Conservation (phyloP, 2,888 invertebrate species). For the Onchidella celtica region DNA sequence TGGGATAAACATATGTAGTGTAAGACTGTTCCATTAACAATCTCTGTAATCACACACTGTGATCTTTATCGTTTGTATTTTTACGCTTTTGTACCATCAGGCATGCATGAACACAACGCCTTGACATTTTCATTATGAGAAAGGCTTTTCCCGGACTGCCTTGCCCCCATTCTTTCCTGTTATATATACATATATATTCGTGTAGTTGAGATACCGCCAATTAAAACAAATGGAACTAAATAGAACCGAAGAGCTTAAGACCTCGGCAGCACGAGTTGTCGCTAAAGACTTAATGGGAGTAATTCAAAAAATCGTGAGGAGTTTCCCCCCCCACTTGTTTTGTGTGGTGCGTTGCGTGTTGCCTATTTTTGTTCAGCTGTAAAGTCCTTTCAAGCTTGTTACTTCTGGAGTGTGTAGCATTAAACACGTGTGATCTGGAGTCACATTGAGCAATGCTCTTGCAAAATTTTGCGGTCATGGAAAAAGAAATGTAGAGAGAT, state of each 20-base stretch:
- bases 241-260: too few relatives aligned
- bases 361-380: slow-evolving; percentile 41
- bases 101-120: slow-evolving; percentile 13
- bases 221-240: too few relatives aligned
- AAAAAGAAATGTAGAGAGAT: neutral
- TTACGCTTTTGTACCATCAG: neutral
- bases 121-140: neutral
- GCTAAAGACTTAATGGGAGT: too few relatives aligned
- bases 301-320: too few relatives aligned
- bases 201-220: too few relatives aligned
- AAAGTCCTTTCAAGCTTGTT: slow-evolving; percentile 18
- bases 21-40: neutral
- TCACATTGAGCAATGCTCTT: too few relatives aligned
- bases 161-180: too few relatives aligned
- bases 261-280: too few relatives aligned
- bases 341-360: neutral
- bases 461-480: neutral
- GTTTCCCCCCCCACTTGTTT: too few relatives aligned
- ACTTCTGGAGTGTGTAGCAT: slow-evolving; percentile 22
- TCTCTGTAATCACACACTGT: neutral
- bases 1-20: too few relatives aligned
- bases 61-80: neutral
- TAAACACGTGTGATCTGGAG: slow-evolving; percentile 37
- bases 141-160: neutral
- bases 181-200: too few relatives aligned